These are phyloP conservation scores for Tricholauxania praeusta DNA, from an alignment of 2,888 invertebrate genomes.

Conservation along the genomic window DNA sequence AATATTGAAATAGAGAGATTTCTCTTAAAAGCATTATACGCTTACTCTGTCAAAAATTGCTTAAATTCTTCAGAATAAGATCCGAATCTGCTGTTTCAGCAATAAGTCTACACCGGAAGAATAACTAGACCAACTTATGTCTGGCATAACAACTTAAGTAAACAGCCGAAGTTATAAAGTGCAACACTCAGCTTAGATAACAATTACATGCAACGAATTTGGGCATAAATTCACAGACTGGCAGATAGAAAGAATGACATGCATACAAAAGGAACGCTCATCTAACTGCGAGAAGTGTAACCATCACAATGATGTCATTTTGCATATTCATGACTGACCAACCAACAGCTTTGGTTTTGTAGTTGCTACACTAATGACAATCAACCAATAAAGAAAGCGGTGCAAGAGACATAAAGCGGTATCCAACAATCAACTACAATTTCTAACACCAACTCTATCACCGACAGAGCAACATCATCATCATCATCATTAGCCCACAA, in stretches of 20 bases:
- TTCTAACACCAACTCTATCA: neutral
- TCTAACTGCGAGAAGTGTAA: neutral
- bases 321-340: slow-evolving; percentile 24
- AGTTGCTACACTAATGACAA: neutral
- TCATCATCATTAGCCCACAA: neutral
- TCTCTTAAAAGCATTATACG: no score
- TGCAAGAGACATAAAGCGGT: neutral
- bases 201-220: no score
- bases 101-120: no score
- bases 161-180: no score
- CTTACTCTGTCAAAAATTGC: no score
- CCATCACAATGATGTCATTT: slow-evolving; percentile 13
- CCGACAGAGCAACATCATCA: neutral
- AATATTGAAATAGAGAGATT: no score
- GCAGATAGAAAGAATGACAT: neutral
- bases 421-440: neutral
- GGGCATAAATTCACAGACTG: neutral
- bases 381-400: no score
- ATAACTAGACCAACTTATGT: no score
- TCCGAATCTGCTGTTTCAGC: no score
- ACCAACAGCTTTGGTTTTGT: neutral
- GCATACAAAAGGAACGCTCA: neutral
- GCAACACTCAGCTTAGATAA: no score
- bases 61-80: no score
- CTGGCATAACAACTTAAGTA: no score